A percentile compares a stretch with the other conserved stretches of the same genome.
phyloP scores from a whole-genome alignment of 2,888 invertebrate genomes.

The Campaea margaritaria region DNA sequence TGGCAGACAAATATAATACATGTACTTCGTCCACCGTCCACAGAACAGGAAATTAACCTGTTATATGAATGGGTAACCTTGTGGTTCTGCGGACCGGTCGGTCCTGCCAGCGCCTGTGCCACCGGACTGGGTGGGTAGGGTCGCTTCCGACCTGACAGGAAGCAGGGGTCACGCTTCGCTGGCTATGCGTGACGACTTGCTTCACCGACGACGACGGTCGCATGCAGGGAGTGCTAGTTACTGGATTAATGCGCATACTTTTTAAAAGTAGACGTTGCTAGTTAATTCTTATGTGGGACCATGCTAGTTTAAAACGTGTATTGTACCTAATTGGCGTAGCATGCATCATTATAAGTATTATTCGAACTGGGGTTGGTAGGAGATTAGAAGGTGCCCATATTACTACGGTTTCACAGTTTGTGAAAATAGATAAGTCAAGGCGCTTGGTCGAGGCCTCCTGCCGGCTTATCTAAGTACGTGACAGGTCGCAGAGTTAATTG shows the following conservation, averaged over 20 bases:
- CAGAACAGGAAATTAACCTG: constrained; percentile 7
- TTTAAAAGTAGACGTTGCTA: too few relatives aligned
- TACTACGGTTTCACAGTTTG: background rate
- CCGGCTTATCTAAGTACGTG: background rate
- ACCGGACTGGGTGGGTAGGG: constrained; percentile 55
- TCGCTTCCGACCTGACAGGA: constrained; percentile 71
- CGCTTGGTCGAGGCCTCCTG: background rate
- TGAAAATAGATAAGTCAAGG: constrained; percentile 11
- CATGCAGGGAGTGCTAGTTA: constrained; percentile 3
- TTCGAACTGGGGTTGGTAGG: too few relatives aligned
- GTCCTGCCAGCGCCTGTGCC: constrained; percentile 1
- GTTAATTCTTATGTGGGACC: too few relatives aligned
- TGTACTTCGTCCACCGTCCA: too few relatives aligned
- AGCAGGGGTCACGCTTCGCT: constrained; percentile 74
- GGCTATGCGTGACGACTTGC: constrained; percentile 76
- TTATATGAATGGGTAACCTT: constrained; percentile 14
- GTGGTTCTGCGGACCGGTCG: constrained; percentile 12
- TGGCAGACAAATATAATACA: too few relatives aligned
- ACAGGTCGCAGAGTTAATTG: background rate
- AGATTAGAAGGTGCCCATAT: too few relatives aligned
- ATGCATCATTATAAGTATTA: too few relatives aligned
- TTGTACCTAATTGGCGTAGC: too few relatives aligned
- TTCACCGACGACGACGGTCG: constrained; percentile 51
- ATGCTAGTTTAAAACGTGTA: too few relatives aligned
- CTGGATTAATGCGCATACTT: background rate